Evolutionary conservation across 1,140 invertebrate species (phyloP).

Genomic region (Caenorhabditis latens): DNA sequence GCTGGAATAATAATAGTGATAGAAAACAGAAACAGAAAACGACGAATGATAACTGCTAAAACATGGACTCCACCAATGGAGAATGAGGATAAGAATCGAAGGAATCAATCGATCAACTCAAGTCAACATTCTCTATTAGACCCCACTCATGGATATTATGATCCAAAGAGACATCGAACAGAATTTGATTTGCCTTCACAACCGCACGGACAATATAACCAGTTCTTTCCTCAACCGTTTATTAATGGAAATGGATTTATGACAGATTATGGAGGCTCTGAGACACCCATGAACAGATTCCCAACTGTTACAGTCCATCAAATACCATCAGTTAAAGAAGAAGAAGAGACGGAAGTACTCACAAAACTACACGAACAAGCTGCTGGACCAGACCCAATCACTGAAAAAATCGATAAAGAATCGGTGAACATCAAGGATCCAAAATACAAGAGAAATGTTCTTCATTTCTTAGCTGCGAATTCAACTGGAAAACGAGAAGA

Average conservation of each 20-base stretch:
- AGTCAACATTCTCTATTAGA: too few species aligned
- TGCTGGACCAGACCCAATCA: neutral
- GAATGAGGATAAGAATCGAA: conserved; percentile 2
- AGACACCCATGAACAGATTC: neutral
- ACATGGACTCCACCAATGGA: conserved; percentile 56
- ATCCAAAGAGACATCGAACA: too few species aligned
- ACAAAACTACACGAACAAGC: neutral
- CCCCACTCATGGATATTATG: too few species aligned
- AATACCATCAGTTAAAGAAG: neutral
- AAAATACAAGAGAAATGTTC: neutral
- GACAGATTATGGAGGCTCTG: too few species aligned
- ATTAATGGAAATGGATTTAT: too few species aligned
- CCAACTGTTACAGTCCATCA: neutral
- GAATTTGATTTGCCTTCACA: too few species aligned
- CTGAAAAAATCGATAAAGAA: neutral
- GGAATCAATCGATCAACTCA: neutral
- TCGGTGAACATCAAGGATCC: neutral
- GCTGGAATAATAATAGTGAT: neutral
- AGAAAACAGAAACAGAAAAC: conserved; percentile 51
- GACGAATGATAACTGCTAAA: conserved; percentile 52
- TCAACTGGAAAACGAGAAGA: neutral
- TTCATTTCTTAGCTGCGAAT: neutral
- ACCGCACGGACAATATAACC: too few species aligned
- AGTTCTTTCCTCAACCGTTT: too few species aligned
- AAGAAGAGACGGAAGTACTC: too few species aligned